phyloP scores from a whole-genome alignment of 2,888 invertebrate genomes.

The Dorcus parallelipipedus region DNA sequence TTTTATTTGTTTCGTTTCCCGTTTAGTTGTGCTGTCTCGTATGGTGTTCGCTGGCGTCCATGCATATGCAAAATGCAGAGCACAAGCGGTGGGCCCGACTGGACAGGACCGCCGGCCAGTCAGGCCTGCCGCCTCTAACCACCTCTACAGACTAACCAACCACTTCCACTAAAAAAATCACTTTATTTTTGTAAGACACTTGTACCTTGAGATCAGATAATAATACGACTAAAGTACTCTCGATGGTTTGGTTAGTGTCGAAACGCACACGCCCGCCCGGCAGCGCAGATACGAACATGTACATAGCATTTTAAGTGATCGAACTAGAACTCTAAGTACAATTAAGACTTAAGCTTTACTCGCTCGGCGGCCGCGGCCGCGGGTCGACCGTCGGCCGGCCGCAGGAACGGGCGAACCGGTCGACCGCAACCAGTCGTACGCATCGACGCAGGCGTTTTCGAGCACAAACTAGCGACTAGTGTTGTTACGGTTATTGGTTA shows the following conservation, averaged over 20 bases:
- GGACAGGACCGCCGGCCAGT: constrained; percentile 2
- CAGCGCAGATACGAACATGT: constrained; percentile 45
- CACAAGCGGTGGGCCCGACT: constrained; percentile 25
- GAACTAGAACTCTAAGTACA: constrained; percentile 44
- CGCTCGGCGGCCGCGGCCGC: constrained; percentile 27
- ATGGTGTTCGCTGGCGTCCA: constrained; percentile 41
- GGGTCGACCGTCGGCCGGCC: constrained; percentile 7
- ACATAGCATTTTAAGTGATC: constrained; percentile 44
- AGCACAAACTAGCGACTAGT: constrained; percentile 41
- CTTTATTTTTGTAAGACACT: constrained; percentile 44
- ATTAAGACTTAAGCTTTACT: constrained; percentile 35
- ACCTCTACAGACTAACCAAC: constrained; percentile 44
- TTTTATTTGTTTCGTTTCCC: constrained; percentile 19
- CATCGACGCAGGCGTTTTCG: constrained; percentile 28
- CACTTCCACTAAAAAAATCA: constrained; percentile 43
- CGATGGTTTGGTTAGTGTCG: constrained; percentile 23
- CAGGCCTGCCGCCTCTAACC: constrained; percentile 31
- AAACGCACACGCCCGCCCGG: constrained; percentile 39
- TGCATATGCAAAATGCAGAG: constrained; percentile 28
- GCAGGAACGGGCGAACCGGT: background rate
- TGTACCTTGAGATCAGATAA: constrained; percentile 39
- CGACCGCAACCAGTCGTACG: background rate
- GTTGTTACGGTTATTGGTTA: constrained; percentile 20
- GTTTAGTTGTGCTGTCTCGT: constrained; percentile 41
- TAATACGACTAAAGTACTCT: constrained; percentile 30